Conservation (phyloP, 2,113 vertebrate species). For the Oxygymnocypris stewartii region DNA sequence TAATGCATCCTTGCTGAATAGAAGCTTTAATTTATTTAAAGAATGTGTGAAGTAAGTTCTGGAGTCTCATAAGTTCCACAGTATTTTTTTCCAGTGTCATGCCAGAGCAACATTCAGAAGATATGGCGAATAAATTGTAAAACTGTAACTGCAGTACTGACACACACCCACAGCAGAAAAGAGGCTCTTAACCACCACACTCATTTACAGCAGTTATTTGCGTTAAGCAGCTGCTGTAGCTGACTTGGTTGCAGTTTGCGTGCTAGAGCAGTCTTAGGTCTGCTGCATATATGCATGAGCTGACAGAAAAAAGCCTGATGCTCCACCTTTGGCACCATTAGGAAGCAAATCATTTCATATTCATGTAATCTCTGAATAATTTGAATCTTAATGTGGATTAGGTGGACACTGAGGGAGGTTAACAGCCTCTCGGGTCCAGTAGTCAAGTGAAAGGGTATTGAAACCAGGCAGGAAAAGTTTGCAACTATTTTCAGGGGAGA, state of each 20-base stretch:
- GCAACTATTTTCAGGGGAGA: conserved; percentile 18
- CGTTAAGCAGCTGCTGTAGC: neutral
- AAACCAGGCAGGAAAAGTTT: conserved; percentile 27
- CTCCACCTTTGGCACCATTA: conserved; percentile 41
- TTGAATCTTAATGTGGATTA: conserved; percentile 42
- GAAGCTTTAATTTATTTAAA: neutral
- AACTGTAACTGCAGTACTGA: neutral
- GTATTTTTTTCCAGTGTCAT: neutral
- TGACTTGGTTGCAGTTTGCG: neutral
- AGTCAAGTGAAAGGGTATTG: conserved; percentile 29
- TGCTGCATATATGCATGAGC: conserved; percentile 34
- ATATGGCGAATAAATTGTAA: no score
- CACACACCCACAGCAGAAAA: neutral
- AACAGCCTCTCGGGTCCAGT: conserved; percentile 12
- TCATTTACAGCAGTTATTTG: neutral
- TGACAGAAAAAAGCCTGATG: conserved; percentile 11
- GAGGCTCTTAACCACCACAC: neutral
- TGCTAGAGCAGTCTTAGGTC: neutral
- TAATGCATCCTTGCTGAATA: neutral
- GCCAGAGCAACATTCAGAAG: neutral
- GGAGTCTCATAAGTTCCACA: neutral
- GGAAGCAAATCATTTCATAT: conserved; percentile 37
- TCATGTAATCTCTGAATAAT: conserved; percentile 41
- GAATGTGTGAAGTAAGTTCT: no score
- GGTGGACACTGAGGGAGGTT: conserved; percentile 15